A percentile compares a stretch with the other conserved stretches of the same genome.
These are phyloP conservation scores for Scaptomyza flava DNA, from an alignment of 2,888 invertebrate genomes.

Conservation along the genomic window DNA sequence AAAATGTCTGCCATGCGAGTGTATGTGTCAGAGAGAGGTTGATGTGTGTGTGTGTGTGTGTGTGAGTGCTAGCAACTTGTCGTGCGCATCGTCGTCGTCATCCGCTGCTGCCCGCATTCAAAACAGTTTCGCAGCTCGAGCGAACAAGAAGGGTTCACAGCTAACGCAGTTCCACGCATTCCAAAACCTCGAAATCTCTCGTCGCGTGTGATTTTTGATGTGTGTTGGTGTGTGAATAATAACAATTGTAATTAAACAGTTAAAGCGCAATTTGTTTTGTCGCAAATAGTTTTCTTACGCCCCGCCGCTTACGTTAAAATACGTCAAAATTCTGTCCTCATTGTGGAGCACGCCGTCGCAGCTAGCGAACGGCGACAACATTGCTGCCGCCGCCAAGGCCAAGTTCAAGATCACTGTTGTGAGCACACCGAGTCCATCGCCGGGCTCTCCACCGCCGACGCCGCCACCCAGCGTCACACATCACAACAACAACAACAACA, in stretches of 20 bases:
- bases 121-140: constrained; percentile 83
- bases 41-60: constrained; percentile 3
- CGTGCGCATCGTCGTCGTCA: constrained; percentile 39
- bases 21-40: constrained; percentile 28
- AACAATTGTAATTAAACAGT: neutral
- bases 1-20: constrained; percentile 50
- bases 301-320: constrained; percentile 22
- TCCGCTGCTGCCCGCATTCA: constrained; percentile 58
- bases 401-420: constrained; percentile 84
- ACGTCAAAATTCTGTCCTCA: constrained; percentile 84
- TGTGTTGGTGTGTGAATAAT: constrained; percentile 22
- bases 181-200: constrained; percentile 13
- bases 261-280: constrained; percentile 11
- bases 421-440: constrained; percentile 80
- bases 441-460: constrained; percentile 80
- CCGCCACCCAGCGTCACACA: constrained; percentile 66
- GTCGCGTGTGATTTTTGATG: constrained; percentile 36
- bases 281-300: neutral
- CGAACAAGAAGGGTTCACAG: constrained; percentile 80
- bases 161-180: constrained; percentile 24
- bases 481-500: constrained; percentile 7
- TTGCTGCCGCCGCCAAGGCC: constrained; percentile 60
- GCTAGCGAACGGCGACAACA: constrained; percentile 80
- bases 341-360: constrained; percentile 84
- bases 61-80: constrained; percentile 52